phyloP scores from a whole-genome alignment of 2,888 invertebrate species.

The Epinotia nisella region DNA sequence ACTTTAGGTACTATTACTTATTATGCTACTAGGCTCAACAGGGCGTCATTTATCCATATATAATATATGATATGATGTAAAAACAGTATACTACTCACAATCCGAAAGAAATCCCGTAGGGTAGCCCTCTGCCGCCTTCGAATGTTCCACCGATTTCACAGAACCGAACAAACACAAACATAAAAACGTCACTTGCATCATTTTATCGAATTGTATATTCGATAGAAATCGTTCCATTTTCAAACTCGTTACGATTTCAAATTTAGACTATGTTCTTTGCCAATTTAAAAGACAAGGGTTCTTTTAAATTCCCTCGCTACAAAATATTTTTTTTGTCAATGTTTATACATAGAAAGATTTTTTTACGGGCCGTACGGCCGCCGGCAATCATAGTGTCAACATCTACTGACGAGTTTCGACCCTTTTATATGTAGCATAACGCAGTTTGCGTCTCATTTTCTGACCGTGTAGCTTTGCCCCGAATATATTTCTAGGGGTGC shows the following conservation, averaged over 20 bases:
- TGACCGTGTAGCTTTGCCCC: neutral
- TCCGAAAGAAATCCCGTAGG: slow-evolving; percentile 65
- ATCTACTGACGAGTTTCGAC: slow-evolving; percentile 3
- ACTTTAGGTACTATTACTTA: too few relatives aligned
- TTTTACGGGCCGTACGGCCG: neutral
- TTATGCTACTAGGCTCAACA: too few relatives aligned
- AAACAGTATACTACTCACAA: slow-evolving; percentile 61
- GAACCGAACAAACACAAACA: slow-evolving; percentile 47
- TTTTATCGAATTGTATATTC: neutral
- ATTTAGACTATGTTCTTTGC: neutral
- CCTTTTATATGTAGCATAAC: neutral
- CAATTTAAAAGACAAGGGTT: too few relatives aligned
- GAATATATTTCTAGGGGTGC: neutral
- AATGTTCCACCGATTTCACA: slow-evolving; percentile 57
- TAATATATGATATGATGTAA: too few relatives aligned
- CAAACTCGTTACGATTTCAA: neutral
- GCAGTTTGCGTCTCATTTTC: neutral
- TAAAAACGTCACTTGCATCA: neutral
- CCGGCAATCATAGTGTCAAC: neutral
- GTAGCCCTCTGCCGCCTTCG: slow-evolving; percentile 65
- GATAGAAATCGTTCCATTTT: neutral
- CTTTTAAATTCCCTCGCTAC: too few relatives aligned
- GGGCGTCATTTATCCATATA: too few relatives aligned
- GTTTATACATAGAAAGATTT: neutral
- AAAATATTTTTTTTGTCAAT: too few relatives aligned